phyloP scores from a whole-genome alignment of 2,888 invertebrate genomes.

The Agrochola macilenta region DNA sequence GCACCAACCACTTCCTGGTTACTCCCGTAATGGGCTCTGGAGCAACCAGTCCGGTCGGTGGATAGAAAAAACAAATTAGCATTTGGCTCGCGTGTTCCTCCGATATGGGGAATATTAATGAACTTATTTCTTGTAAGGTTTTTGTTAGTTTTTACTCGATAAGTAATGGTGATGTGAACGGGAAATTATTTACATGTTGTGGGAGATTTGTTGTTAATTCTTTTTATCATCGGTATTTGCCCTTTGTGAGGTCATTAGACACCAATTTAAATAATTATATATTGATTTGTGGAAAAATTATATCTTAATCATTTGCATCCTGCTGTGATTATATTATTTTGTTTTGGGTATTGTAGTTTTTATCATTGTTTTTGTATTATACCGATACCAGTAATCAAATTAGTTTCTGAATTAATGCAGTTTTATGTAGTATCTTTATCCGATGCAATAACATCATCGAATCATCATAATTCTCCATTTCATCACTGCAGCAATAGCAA shows the following conservation, averaged over 20 bases:
- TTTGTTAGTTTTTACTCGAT: slow-evolving; percentile 41
- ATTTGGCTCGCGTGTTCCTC: slow-evolving; percentile 60
- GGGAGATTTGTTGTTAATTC: slow-evolving; percentile 8
- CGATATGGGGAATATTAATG: slow-evolving; percentile 63
- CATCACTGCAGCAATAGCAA: too few relatives aligned
- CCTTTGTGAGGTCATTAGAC: background rate
- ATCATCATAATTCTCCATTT: too few relatives aligned
- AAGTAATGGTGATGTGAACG: slow-evolving; percentile 26
- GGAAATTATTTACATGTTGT: slow-evolving; percentile 19
- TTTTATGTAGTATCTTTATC: too few relatives aligned
- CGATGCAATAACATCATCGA: too few relatives aligned
- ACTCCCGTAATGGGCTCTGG: slow-evolving; percentile 76
- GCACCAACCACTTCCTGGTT: slow-evolving; percentile 79
- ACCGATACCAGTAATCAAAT: too few relatives aligned
- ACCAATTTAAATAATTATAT: slow-evolving; percentile 9
- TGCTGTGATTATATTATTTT: background rate
- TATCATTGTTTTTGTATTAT: background rate
- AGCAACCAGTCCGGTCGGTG: slow-evolving; percentile 70
- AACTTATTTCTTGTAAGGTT: slow-evolving; percentile 53
- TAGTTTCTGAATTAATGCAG: too few relatives aligned
- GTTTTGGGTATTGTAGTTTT: background rate
- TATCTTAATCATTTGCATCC: background rate
- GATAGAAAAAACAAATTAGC: slow-evolving; percentile 74
- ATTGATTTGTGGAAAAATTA: background rate
- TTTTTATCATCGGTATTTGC: background rate